Conservation (phyloP, 2,888 invertebrate genomes). For the Antheraea assamensis region DNA sequence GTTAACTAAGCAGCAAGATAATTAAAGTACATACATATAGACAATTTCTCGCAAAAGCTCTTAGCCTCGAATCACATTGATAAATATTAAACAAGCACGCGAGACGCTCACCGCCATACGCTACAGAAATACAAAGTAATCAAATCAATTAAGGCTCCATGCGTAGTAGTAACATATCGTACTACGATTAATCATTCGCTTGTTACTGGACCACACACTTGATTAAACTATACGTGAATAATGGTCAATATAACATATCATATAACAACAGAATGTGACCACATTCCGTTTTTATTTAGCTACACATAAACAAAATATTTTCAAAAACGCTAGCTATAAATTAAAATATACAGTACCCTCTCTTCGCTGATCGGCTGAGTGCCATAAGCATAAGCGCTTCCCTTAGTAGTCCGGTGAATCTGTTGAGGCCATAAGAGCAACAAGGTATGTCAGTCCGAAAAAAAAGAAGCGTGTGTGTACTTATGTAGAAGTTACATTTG, state of each 20-base stretch:
- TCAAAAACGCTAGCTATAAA: too few species aligned
- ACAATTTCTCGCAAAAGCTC: conserved; percentile 6
- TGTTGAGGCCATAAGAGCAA: too few species aligned
- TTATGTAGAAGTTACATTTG: too few species aligned
- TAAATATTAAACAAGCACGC: conserved; percentile 8
- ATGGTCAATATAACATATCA: neutral
- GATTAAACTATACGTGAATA: neutral
- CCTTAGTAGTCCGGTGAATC: too few species aligned
- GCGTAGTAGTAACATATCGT: neutral
- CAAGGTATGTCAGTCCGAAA: too few species aligned
- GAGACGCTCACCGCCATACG: neutral
- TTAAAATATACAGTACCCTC: too few species aligned
- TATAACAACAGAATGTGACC: neutral
- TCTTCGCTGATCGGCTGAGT: too few species aligned
- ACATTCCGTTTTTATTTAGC: neutral
- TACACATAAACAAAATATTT: neutral
- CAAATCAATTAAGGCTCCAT: conserved; percentile 1
- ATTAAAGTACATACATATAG: neutral
- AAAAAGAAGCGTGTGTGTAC: too few species aligned
- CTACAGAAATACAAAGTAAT: conserved; percentile 5
- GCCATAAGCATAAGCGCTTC: too few species aligned
- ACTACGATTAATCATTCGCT: conserved; percentile 1
- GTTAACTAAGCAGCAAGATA: neutral
- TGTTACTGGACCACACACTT: conserved; percentile 5
- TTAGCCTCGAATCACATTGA: neutral